Percentiles rank a stretch among this genome's conserved stretches.
Conservation (phyloP, 2,113 vertebrate species). For the Columba livia region DNA sequence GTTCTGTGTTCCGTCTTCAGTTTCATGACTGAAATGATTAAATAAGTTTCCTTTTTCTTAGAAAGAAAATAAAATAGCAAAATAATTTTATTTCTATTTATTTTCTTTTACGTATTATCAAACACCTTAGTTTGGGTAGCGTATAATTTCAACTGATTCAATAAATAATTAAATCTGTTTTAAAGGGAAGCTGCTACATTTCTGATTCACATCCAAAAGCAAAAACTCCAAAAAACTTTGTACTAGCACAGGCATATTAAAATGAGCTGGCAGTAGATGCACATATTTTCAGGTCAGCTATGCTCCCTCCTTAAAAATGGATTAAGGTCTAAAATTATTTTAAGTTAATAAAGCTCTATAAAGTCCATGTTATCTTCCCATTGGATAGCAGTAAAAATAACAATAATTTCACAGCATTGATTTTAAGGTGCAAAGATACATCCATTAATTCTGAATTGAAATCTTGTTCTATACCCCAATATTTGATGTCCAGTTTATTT, state of each 20-base stretch:
- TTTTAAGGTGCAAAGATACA: slow-evolving; percentile 1
- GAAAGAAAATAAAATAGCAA: not conserved
- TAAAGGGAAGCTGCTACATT: not conserved
- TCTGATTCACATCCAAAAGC: not conserved
- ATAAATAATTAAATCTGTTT: not conserved
- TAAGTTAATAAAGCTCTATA: not conserved
- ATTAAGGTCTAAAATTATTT: not conserved
- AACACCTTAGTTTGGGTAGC: not conserved
- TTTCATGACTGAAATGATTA: not conserved
- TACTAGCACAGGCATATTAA: not conserved
- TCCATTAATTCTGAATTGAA: not conserved
- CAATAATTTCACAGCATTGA: not conserved
- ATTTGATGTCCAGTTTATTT: not conserved
- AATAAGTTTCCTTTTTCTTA: not conserved
- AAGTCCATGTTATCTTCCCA: not conserved
- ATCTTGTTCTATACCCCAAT: not conserved
- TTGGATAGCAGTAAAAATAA: not conserved
- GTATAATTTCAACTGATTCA: not conserved
- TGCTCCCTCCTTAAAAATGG: not conserved
- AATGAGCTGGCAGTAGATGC: not conserved
- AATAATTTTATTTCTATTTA: not conserved
- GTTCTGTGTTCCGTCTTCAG: not conserved
- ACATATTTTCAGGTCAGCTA: not conserved
- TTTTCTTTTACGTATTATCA: not conserved
- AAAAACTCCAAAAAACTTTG: not conserved